A percentile compares a stretch with the other conserved stretches of the same genome.
Conservation (phyloP, 2,797 vertebrate genomes). For the Eulemur mongoz region DNA sequence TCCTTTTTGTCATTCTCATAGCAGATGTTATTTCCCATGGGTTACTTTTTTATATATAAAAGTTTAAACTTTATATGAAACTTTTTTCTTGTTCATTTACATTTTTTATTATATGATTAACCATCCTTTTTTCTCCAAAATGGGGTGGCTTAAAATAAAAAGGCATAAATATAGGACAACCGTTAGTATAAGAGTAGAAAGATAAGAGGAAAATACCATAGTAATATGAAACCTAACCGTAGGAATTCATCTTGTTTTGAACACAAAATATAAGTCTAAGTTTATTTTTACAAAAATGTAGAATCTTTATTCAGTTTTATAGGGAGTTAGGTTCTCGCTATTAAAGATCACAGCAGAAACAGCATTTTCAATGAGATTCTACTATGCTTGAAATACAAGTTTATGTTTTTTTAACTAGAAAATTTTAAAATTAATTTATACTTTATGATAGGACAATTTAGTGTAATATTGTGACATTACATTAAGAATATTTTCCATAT, state of each 20-base stretch:
- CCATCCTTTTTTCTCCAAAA: neutral
- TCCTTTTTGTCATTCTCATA: constrained; percentile 14
- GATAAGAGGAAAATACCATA: neutral
- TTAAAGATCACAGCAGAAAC: neutral
- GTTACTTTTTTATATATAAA: constrained; percentile 32
- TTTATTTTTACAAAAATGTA: constrained; percentile 4
- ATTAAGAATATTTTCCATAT: neutral
- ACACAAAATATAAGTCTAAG: neutral
- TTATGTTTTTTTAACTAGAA: constrained; percentile 12
- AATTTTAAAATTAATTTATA: constrained; percentile 34
- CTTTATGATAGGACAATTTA: neutral
- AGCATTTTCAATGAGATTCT: neutral
- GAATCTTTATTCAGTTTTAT: neutral
- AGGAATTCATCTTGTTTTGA: neutral
- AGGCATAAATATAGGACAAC: neutral
- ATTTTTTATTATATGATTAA: neutral
- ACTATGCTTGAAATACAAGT: neutral
- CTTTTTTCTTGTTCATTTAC: neutral
- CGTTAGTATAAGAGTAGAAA: neutral
- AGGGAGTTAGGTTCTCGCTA: neutral
- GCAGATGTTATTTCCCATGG: neutral
- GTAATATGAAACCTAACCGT: neutral
- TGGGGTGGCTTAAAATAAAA: constrained; percentile 30
- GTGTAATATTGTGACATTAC: neutral
- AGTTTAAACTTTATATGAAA: constrained; percentile 35